Conservation (phyloP, 2,888 invertebrate genomes). For the Torymus tubicola region DNA sequence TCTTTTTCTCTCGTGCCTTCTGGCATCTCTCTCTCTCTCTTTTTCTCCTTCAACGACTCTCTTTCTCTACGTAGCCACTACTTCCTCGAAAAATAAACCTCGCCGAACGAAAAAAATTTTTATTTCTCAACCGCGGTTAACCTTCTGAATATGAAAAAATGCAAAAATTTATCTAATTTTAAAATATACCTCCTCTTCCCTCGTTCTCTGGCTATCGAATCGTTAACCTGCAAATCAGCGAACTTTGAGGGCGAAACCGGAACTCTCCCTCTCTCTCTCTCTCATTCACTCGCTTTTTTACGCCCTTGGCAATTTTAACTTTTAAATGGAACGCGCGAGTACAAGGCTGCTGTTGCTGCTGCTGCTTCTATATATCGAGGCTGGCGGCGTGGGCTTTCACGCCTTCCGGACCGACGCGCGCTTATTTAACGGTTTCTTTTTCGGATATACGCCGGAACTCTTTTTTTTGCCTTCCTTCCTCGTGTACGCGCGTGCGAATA, state of each 20-base stretch:
- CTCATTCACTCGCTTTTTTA: constrained; percentile 37
- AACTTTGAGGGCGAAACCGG: constrained; percentile 11
- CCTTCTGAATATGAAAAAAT: constrained; percentile 18
- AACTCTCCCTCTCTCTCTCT: no score
- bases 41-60: no score
- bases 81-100: no score
- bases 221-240: constrained; percentile 30
- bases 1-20: no score
- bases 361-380: constrained; percentile 31
- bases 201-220: constrained; percentile 4
- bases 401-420: constrained; percentile 41
- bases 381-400: constrained; percentile 23
- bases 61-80: no score
- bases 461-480: constrained; percentile 1
- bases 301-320: constrained; percentile 57
- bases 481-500: not conserved
- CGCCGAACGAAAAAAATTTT: no score
- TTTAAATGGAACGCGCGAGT: constrained; percentile 49
- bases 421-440: constrained; percentile 39
- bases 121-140: not conserved
- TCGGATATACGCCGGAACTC: constrained; percentile 20
- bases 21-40: no score
- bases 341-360: no score
- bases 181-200: constrained; percentile 15
- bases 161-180: constrained; percentile 36